These are phyloP conservation scores for Parasteatoda lunata DNA, from an alignment of 2,888 invertebrate genomes.

Conservation along the genomic window DNA sequence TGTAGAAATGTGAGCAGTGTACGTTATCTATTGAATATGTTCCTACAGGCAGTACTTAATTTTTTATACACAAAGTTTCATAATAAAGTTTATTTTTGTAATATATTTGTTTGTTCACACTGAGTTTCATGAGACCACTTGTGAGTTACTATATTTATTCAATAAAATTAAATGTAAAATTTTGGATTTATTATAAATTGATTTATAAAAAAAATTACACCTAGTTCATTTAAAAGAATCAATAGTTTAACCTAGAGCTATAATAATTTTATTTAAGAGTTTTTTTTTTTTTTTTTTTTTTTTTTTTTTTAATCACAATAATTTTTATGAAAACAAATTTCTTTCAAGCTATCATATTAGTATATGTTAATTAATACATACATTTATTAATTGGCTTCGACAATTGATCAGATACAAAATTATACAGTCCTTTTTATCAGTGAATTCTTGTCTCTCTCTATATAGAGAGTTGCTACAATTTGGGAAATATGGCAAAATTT, in stretches of 20 bases:
- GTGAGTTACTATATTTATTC: no score
- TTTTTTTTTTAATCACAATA: not conserved
- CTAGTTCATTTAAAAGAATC: not conserved
- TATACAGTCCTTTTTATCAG: no score
- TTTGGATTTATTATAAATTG: not conserved
- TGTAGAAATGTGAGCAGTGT: slow-evolving; percentile 45
- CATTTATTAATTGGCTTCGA: no score
- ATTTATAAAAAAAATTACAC: not conserved
- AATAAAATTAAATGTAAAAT: no score
- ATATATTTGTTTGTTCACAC: not conserved
- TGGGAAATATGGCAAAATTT: no score
- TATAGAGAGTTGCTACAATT: no score
- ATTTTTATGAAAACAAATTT: no score
- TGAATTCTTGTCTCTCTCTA: no score
- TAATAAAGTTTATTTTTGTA: not conserved
- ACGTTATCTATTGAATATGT: no score
- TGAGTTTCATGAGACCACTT: not conserved
- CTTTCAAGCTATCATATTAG: no score
- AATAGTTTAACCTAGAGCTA: not conserved
- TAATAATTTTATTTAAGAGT: not conserved
- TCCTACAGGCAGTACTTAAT: not conserved
- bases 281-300: not conserved
- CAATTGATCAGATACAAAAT: no score
- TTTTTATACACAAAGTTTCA: not conserved
- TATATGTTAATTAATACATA: no score